Base-by-base conservation (phyloP, 1,140 invertebrate species). In the Stenopsyche tienmushanensis region DNA sequence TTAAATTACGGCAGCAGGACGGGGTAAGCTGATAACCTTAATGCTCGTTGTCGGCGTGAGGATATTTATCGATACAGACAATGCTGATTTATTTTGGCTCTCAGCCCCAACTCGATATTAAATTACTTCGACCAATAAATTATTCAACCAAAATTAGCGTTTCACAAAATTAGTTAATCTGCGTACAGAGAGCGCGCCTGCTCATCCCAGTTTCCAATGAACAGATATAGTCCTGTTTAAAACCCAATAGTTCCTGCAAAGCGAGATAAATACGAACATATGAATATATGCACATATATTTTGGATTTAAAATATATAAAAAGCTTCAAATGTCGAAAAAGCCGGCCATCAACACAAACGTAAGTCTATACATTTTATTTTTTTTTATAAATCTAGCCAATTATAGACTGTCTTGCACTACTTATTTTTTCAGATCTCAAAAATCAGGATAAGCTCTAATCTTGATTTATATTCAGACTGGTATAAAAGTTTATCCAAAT, bases 11-110 rank as follows among this genome's bases (percentile, higher is more conserved):
- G 10, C 44, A 15, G 44, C 44, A n/a, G 34, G 7, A 47, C 29
- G 13, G 13, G 29, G 29, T 34, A 34, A 34, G 29, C 29, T 34
- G 29, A 34, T 34, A 34, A 13, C 13, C 29, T 34, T 34, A 34
- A 13, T 13, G 29, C 5, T 53, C 50, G 53, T 57, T 8, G 29
- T 42, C 53, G 15, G 26, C 29, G 15, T 53, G 9, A 53, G 50
- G 49, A 34, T 39, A 39, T 57, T 41, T 57, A 41, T 18, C 53
- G 53, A 57, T 57, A 39, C 34, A 1, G 26, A 39, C 53, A 34
- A 57, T 57, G 26, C 21, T 57, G 53, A 57, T 57, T 57, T 57
- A 57, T 57, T 57, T 57, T 15, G 17, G 29, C 53, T 8, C 53
- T 17, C 29, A 15, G 21, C 21, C 23, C 7, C 23, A 53, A 29